A percentile compares a stretch with the other conserved stretches of the same genome.
phyloP scores from a whole-genome alignment of 2,888 invertebrate species.

The Apamea monoglypha region DNA sequence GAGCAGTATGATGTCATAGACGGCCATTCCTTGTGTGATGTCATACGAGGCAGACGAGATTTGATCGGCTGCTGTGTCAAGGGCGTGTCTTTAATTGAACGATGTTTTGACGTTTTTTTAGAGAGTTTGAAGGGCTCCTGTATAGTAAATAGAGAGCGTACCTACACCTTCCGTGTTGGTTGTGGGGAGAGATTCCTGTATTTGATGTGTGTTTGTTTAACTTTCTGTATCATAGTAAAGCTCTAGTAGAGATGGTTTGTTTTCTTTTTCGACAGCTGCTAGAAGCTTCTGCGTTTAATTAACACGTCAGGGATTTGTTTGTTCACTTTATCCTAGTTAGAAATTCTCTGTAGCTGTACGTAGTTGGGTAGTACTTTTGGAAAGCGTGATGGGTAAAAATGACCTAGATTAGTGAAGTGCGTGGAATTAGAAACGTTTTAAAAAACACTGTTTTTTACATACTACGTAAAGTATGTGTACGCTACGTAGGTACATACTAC shows the following conservation, averaged over 20 bases:
- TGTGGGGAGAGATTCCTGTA: background rate
- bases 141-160: background rate
- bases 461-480: background rate
- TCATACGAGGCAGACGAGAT: slow-evolving; percentile 57
- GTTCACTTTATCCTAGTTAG: background rate
- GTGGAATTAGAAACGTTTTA: background rate
- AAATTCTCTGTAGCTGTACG: background rate
- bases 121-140: slow-evolving; percentile 8
- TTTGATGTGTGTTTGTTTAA: background rate
- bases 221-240: background rate
- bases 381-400: background rate
- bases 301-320: background rate
- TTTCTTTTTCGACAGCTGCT: background rate
- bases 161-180: background rate
- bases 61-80: slow-evolving; percentile 58
- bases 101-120: slow-evolving; percentile 35
- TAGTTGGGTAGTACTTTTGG: background rate
- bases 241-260: background rate
- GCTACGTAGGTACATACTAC: background rate
- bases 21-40: slow-evolving; percentile 57
- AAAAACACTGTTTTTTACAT: slow-evolving; percentile 1
- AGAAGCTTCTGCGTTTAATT: background rate
- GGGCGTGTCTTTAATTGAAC: slow-evolving; percentile 56
- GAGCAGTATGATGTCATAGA: slow-evolving; percentile 56
- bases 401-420: background rate